A percentile compares a stretch with the other conserved stretches of the same genome.
phyloP scores from a whole-genome alignment of 2,888 invertebrate genomes.

The Lobophora halterata region DNA sequence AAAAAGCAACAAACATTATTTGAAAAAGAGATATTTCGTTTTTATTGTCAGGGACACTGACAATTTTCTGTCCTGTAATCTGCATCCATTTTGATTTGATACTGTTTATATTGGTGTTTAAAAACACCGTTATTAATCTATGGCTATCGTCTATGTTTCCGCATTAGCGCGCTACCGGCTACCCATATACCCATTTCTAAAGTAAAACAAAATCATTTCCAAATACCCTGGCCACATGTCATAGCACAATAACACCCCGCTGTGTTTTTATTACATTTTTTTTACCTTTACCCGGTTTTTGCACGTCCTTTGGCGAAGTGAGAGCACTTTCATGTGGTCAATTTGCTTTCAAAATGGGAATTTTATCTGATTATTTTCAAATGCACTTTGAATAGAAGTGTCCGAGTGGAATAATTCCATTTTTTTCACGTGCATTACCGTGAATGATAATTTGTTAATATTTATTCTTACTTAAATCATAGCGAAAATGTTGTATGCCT shows the following conservation, averaged over 20 bases:
- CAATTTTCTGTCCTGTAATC: too few species aligned
- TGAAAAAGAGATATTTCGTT: too few species aligned
- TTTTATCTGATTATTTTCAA: constrained; percentile 37
- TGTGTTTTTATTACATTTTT: constrained; percentile 32
- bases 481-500: too few species aligned
- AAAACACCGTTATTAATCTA: too few species aligned
- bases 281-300: constrained; percentile 39
- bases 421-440: too few species aligned
- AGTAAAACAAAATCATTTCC: constrained; percentile 31
- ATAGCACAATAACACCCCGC: constrained; percentile 35
- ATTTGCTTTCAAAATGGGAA: constrained; percentile 46
- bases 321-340: constrained; percentile 58
- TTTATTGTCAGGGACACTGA: too few species aligned
- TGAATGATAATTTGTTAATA: too few species aligned
- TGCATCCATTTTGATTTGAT: too few species aligned
- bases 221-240: constrained; percentile 45
- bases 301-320: constrained; percentile 40
- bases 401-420: constrained; percentile 8
- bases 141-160: too few species aligned
- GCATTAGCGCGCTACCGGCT: not conserved
- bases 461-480: too few species aligned
- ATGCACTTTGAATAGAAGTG: constrained; percentile 23
- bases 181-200: constrained; percentile 17
- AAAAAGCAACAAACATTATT: too few species aligned
- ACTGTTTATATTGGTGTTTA: too few species aligned